Percentiles rank a stretch among this genome's conserved stretches.
Conservation (phyloP, 2,888 invertebrate species). For the Perdita meconis region DNA sequence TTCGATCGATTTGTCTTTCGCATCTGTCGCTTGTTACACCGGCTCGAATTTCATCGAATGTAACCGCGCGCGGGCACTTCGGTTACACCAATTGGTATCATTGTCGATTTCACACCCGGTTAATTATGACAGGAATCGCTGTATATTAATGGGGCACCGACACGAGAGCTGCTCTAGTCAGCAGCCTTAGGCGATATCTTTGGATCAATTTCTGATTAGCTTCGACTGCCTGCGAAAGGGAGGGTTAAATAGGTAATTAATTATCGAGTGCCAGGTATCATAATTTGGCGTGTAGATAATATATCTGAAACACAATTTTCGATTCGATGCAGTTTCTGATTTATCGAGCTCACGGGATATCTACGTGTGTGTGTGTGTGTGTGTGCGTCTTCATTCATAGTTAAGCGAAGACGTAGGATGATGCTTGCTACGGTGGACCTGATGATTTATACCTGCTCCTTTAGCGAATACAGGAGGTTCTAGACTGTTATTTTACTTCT, state of each 20-base stretch:
- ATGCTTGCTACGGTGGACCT: background rate
- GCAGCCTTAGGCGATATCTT: conserved; percentile 39
- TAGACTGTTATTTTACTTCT: no score
- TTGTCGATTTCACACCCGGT: conserved; percentile 33
- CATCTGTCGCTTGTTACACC: conserved; percentile 4
- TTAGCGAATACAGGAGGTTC: no score
- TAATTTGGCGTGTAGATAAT: conserved; percentile 1
- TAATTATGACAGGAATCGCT: conserved; percentile 27
- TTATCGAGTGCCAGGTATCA: background rate
- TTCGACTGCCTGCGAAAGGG: conserved; percentile 24
- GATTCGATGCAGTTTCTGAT: background rate
- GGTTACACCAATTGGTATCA: conserved; percentile 13
- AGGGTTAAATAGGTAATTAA: conserved; percentile 12
- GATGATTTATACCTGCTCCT: no score
- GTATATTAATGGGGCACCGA: conserved; percentile 33
- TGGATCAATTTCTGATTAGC: conserved; percentile 21
- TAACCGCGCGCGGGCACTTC: background rate
- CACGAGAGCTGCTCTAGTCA: conserved; percentile 3
- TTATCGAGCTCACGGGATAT: no score
- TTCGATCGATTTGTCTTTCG: conserved; percentile 32
- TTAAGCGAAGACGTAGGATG: background rate
- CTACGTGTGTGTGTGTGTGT: no score
- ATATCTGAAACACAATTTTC: background rate
- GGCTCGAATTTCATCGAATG: conserved; percentile 16
- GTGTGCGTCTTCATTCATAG: no score